Base-by-base conservation (phyloP, 2,113 vertebrate genomes). In the Ascaphus truei region DNA sequence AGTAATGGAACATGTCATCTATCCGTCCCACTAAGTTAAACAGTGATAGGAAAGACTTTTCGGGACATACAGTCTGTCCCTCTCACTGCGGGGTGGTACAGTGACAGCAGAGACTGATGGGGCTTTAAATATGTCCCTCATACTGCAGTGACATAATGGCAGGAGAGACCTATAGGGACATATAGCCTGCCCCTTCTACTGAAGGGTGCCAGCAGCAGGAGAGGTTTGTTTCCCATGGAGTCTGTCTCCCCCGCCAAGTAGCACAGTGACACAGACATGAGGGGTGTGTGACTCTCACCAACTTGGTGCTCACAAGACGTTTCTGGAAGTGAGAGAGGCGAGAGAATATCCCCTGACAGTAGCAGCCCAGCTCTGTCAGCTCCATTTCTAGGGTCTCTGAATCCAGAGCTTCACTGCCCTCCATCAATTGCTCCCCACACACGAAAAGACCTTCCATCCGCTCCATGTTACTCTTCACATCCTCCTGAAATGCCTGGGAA, bases 281-380 rank as follows among this genome's bases (percentile, higher is more conserved):
- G 15, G 18, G 18, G 39, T 33, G 31, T 33, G 31, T 33, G 31
- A 6, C 31, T 33, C 31, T 11, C 31, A 93, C 92, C 91, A 92
- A 82, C 75, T 85, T 85, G 80, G 86, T 89, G 89, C 91, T 93
- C 76, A 93, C 89, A 52, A 95, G 83, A 0, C 91, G 84, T 2
- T 88, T 88, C 69, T 90, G 91, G 1, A 91, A 85, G 1, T 62
- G 76, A 51, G 80, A 85, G 16, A 93, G 86, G 34, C 82, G 78
- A 58, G 60, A 64, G 73, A 91, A 89, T 18, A 93, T 82, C 2
- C 76, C 80, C 31, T 83, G 78, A 77, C 87, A 91, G 75, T 81
- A 80, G 1, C 79, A 53, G 57, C 90, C 80, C 23, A 93, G 81
- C 56, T 89, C 85, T 76, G 81, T 83, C 71, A 94, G 80, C 23